phyloP scores from a whole-genome alignment of 2,888 invertebrate species.

The Pyrrhosoma nymphula region DNA sequence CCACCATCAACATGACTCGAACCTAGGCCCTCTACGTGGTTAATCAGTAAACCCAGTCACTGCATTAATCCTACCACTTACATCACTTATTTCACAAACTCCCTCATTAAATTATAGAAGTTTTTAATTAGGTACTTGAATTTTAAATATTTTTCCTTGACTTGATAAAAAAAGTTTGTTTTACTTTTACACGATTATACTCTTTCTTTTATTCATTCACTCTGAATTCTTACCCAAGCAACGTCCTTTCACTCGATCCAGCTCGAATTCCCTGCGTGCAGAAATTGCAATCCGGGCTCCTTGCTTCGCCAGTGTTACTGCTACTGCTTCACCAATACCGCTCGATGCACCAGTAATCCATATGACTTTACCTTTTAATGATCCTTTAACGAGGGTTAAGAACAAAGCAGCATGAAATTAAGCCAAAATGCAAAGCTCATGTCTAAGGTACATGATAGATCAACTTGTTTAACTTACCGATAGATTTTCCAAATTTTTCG shows the following conservation, averaged over 20 bases:
- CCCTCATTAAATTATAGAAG: no score
- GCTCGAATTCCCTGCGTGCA: constrained; percentile 83
- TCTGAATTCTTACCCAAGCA: constrained; percentile 80
- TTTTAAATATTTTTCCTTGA: no score
- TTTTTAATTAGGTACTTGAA: no score
- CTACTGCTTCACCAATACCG: constrained; percentile 89
- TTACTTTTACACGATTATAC: no score
- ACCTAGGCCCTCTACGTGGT: no score
- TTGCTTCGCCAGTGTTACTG: constrained; percentile 83
- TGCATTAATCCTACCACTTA: no score
- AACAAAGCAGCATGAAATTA: constrained; percentile 24
- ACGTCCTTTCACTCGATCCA: constrained; percentile 83
- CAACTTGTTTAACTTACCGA: constrained; percentile 78
- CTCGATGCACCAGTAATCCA: constrained; percentile 93
- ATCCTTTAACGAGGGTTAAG: constrained; percentile 76
- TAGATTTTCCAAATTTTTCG: constrained; percentile 82
- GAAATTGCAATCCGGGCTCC: constrained; percentile 85
- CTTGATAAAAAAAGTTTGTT: no score
- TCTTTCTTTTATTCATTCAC: no score
- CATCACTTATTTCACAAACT: no score
- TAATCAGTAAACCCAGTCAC: no score
- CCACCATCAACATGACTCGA: no score
- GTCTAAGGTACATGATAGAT: neutral
- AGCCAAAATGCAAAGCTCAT: neutral
- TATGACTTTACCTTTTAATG: constrained; percentile 84